phyloP scores from a whole-genome alignment of 2,888 invertebrate species.

The Drosophila nr. perissopoda region DNA sequence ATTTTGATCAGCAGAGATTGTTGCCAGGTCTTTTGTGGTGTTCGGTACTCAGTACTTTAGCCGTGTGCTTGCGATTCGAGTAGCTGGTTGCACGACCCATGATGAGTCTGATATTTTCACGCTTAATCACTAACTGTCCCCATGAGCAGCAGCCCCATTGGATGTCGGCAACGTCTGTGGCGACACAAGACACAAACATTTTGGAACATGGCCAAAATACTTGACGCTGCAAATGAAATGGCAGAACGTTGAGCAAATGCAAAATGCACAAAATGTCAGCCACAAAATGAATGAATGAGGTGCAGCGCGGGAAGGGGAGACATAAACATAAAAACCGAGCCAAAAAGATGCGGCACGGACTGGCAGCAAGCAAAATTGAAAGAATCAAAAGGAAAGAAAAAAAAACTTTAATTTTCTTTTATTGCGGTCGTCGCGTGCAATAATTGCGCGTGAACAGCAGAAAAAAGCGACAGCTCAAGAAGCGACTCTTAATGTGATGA shows the following conservation, averaged over 20 bases:
- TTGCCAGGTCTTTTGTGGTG: conserved; percentile 28
- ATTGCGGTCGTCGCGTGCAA: conserved; percentile 80
- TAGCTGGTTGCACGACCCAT: conserved; percentile 36
- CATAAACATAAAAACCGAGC: conserved; percentile 39
- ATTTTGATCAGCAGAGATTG: conserved; percentile 42
- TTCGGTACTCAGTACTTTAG: not conserved
- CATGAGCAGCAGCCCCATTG: conserved; percentile 48
- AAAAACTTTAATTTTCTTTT: conserved; percentile 75
- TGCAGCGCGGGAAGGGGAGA: not conserved
- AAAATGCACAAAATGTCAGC: conserved; percentile 68
- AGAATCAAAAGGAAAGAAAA: conserved; percentile 20
- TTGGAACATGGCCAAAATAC: conserved; percentile 75
- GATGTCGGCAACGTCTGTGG: conserved; percentile 50
- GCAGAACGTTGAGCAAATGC: conserved; percentile 67
- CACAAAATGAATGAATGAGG: conserved; percentile 2
- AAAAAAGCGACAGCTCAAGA: not conserved
- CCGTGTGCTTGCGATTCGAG: conserved; percentile 10
- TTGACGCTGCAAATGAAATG: conserved; percentile 81
- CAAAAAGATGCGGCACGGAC: conserved; percentile 52
- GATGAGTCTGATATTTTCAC: conserved; percentile 79
- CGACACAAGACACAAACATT: conserved; percentile 67
- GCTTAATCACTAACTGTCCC: conserved; percentile 83
- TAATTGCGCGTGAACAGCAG: conserved; percentile 75
- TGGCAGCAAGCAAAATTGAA: conserved; percentile 56
- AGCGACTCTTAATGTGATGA: conserved; percentile 29